Evolutionary conservation across 2,113 vertebrate species (phyloP), one percentile per base, ranked within the genome.

Genomic region (Thalassarche chlororhynchos): DNA sequence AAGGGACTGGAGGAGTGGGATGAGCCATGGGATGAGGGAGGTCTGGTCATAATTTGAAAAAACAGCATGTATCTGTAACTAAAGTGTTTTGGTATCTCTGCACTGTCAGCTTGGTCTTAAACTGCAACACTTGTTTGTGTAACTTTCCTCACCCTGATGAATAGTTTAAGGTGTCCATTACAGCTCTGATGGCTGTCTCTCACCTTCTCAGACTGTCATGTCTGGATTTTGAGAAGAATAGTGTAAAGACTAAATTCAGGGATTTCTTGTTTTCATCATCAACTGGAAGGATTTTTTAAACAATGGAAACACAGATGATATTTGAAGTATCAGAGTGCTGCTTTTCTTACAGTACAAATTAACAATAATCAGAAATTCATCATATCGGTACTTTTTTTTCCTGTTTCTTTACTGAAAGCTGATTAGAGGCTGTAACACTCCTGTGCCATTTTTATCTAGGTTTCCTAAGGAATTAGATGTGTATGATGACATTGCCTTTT

Each of bases 11-110:
- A 55, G 40, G 28, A 89, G 54, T 5, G 18, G 7, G 14, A 17
- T n/a, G 8, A 69, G 8, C 29, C 1, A 0, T 32, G 17, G 5
- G 34, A 2, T 1, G 5, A 21, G 29, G 15, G 21, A 49, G 26
- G 34, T 46, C 32, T 80, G 6, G 1, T 34, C 12, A 18, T 61
- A 38, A 40, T 65, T 83, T 44, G 36, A 52, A 70, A 82, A 47
- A 23, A 6, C 9, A 26, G 14, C 14, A 46, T 14, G 4, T 38
- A 42, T 15, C 31, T 36, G 6, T 60, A 44, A 42, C 19, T 62
- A 29, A 72, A 72, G 25, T 49, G 6, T 60, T 87, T 81, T 82
- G 38, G 32, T 60, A 40, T 64, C 24, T 72, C 46, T 47, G 29
- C 8, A 8, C 12, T 60, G 21, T 46, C 21, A 70, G 28, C 32